A percentile compares a stretch with the other conserved stretches of the same genome.
Conservation (phyloP, 2,888 invertebrate genomes). For the Clivina fossor region DNA sequence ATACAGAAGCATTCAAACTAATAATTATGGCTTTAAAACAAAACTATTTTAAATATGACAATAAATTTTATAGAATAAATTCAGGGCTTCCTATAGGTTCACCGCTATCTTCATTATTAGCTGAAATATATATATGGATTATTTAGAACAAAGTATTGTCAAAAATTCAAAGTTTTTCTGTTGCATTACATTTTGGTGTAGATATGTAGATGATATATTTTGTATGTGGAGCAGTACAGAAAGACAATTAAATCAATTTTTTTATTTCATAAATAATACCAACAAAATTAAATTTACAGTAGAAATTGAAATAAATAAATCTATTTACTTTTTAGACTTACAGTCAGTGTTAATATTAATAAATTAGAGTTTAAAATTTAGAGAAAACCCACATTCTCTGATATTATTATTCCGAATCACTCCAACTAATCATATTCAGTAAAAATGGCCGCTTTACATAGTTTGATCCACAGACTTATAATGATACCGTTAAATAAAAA, state of each 20-base stretch:
- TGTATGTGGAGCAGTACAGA: constrained; percentile 16
- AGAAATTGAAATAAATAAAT: constrained; percentile 12
- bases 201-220: constrained; percentile 20
- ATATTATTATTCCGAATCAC: constrained; percentile 7
- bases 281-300: constrained; percentile 19
- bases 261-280: constrained; percentile 2
- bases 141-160: constrained; percentile 13
- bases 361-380: constrained; percentile 11
- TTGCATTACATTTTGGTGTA: constrained; percentile 6
- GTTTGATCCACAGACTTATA: constrained; percentile 13
- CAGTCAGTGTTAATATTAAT: constrained; percentile 3
- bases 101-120: constrained; percentile 10
- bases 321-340: constrained; percentile 11
- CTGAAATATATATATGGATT: constrained; percentile 9
- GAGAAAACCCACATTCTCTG: constrained; percentile 22
- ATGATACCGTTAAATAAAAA: constrained; percentile 7
- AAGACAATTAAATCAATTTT: constrained; percentile 13
- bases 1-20: too few relatives aligned
- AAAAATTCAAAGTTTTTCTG: not conserved
- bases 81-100: constrained; percentile 11
- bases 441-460: constrained; percentile 14
- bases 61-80: constrained; percentile 1
- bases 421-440: constrained; percentile 9
- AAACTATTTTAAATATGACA: constrained; percentile 15
- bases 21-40: too few relatives aligned